These are phyloP conservation scores for Cardiocondyla obscurior DNA, from an alignment of 1,140 invertebrate genomes.

Conservation along the genomic window DNA sequence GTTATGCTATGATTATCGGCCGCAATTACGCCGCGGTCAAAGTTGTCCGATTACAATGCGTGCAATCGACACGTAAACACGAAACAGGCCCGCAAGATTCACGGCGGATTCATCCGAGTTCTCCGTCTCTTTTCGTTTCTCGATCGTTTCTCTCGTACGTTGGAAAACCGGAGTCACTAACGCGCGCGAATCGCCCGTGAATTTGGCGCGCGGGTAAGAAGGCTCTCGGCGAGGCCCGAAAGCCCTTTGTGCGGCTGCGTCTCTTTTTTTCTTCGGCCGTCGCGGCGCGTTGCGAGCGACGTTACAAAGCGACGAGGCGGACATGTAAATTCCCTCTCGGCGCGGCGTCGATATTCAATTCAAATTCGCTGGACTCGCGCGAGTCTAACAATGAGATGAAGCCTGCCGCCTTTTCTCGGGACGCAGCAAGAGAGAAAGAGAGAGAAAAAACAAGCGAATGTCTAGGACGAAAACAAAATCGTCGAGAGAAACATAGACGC, in stretches of 20 bases:
- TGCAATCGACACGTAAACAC: conserved; percentile 38
- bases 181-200: conserved; percentile 9
- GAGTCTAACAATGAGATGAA: not conserved
- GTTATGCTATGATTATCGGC: conserved; percentile 36
- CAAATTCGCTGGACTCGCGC: conserved; percentile 9
- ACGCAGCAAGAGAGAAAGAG: not conserved
- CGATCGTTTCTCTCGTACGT: not conserved
- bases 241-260: conserved; percentile 27
- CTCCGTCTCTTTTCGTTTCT: not conserved
- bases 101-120: not conserved
- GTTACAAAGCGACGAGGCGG: conserved; percentile 46
- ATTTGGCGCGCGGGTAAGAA: conserved; percentile 42
- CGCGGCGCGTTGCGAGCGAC: conserved; percentile 4
- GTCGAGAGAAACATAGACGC: not conserved
- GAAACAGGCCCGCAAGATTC: conserved; percentile 12
- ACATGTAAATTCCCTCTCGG: conserved; percentile 39
- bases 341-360: conserved; percentile 40
- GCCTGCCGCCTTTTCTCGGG: not conserved
- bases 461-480: not conserved
- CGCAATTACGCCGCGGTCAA: conserved; percentile 49
- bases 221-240: conserved; percentile 1
- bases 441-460: not conserved
- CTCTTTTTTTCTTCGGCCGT: conserved; percentile 2
- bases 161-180: not conserved
- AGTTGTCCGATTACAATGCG: conserved; percentile 43